A percentile compares a stretch with the other conserved stretches of the same genome.
These are phyloP conservation scores for Ochotona curzoniae DNA, from an alignment of 2,113 vertebrate species.

Conservation along the genomic window DNA sequence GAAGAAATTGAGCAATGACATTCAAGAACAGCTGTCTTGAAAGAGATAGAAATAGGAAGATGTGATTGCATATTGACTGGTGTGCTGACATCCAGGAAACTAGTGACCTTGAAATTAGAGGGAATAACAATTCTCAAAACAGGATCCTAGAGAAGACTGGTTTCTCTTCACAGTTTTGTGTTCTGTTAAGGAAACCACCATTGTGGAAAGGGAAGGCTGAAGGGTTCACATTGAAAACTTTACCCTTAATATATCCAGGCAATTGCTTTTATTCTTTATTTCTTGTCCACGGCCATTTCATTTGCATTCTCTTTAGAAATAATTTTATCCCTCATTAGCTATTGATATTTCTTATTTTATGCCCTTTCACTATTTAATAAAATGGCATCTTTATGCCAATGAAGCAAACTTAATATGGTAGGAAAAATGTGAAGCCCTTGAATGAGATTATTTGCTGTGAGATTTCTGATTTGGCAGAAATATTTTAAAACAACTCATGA, in stretches of 20 bases:
- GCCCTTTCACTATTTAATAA: background rate
- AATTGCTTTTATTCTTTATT: background rate
- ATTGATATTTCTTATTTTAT: background rate
- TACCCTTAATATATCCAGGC: background rate
- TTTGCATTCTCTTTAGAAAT: background rate
- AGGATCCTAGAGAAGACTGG: rapidly evolving
- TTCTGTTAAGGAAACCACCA: background rate
- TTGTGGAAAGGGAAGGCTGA: rapidly evolving
- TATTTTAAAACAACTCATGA: background rate
- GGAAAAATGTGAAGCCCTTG: background rate
- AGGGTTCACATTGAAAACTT: background rate
- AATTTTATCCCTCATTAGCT: background rate
- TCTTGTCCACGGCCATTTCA: background rate
- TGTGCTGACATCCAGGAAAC: background rate
- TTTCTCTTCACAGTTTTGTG: background rate
- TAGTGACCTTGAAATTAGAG: background rate
- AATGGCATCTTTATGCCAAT: background rate
- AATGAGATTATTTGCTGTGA: background rate
- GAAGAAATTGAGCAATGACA: background rate
- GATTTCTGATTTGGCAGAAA: background rate
- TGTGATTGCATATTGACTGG: background rate
- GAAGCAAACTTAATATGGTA: background rate
- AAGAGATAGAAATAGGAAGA: background rate
- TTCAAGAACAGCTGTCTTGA: background rate
- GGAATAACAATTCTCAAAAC: background rate